phyloP scores from a whole-genome alignment of 2,113 vertebrate genomes.

The Thymallus thymallus region DNA sequence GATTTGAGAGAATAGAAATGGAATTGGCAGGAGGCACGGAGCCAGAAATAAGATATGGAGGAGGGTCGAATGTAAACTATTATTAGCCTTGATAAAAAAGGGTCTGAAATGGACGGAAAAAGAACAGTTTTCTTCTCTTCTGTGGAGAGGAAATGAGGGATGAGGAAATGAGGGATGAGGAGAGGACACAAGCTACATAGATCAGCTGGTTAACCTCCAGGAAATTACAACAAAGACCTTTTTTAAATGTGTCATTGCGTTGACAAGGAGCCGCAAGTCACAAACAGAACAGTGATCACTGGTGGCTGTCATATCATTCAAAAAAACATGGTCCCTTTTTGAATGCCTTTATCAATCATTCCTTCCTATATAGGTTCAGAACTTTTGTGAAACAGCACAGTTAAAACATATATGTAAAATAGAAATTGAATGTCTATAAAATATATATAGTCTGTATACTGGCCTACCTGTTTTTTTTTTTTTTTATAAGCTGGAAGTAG shows the following conservation, averaged over 20 bases:
- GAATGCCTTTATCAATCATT: not conserved
- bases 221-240: conserved; percentile 1
- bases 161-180: not conserved
- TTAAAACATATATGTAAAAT: too few species aligned
- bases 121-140: conserved; percentile 23
- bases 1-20: not conserved
- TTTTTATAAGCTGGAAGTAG: too few species aligned
- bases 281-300: conserved; percentile 18
- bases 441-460: too few species aligned
- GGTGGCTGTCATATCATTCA: conserved; percentile 6
- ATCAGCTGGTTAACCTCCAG: conserved; percentile 20
- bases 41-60: conserved; percentile 31
- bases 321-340: conserved; percentile 5
- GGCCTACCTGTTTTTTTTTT: too few species aligned
- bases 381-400: too few species aligned
- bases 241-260: not conserved
- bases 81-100: conserved; percentile 45
- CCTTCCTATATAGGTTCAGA: too few species aligned
- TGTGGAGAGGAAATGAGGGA: conserved; percentile 29
- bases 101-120: conserved; percentile 8
- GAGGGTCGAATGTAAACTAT: conserved; percentile 43
- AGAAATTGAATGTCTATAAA: too few species aligned
- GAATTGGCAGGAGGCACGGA: not conserved
- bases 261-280: not conserved
- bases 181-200: not conserved